A percentile compares a stretch with the other conserved stretches of the same genome.
Conservation (phyloP, 2,888 invertebrate genomes). For the Campaea margaritaria region DNA sequence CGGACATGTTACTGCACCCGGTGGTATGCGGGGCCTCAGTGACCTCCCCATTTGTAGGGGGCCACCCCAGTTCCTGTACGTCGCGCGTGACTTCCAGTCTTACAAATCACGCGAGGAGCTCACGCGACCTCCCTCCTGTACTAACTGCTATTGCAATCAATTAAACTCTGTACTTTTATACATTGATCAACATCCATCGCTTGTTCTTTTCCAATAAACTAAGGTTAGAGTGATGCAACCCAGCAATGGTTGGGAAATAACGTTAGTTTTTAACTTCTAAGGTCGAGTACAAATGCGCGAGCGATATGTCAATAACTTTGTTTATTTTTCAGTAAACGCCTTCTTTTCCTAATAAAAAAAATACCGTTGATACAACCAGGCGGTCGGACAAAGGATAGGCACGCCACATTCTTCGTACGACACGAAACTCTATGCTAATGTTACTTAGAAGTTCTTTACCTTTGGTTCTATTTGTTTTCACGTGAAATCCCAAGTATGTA, state of each 20-base stretch:
- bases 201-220: not conserved
- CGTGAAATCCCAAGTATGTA: conserved; percentile 24
- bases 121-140: conserved; percentile 67
- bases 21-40: conserved; percentile 73
- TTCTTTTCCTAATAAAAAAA: conserved; percentile 71
- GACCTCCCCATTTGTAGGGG: conserved; percentile 63
- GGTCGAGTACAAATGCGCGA: conserved; percentile 46
- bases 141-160: conserved; percentile 51
- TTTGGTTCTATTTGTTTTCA: conserved; percentile 28
- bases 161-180: conserved; percentile 39
- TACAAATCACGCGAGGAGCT: conserved; percentile 79
- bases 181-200: conserved; percentile 39
- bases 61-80: conserved; percentile 64
- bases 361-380: conserved; percentile 73
- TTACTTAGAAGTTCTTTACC: conserved; percentile 26
- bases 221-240: not conserved
- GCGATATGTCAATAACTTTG: conserved; percentile 78
- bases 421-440: conserved; percentile 27
- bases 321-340: conserved; percentile 77
- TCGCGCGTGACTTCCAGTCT: conserved; percentile 77
- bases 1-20: conserved; percentile 76
- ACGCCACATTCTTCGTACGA: conserved; percentile 68
- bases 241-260: conserved; percentile 43
- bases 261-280: conserved; percentile 23
- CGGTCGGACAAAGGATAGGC: conserved; percentile 68